Evolutionary conservation across 2,797 vertebrate genomes (phyloP).

Genomic region (Hippoglossus hippoglossus): DNA sequence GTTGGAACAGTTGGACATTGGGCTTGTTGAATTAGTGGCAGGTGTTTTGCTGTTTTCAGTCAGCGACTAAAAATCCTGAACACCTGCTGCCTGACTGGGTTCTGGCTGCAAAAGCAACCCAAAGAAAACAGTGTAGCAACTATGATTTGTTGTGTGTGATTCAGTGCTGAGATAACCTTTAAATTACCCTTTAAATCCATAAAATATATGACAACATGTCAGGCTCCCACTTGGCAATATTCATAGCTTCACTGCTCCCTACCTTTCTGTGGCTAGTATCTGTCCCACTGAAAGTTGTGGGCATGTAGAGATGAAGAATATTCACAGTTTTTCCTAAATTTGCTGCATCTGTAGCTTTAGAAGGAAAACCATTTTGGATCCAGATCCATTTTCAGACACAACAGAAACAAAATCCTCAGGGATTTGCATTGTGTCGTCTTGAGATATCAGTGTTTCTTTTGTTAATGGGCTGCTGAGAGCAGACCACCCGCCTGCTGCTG

Average conservation of each 20-base stretch:
- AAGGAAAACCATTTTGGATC: conserved; percentile 19
- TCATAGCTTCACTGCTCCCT: not conserved
- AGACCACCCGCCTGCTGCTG: conserved; percentile 25
- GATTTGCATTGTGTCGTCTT: conserved; percentile 45
- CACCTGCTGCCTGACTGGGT: not conserved
- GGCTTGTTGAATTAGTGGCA: not conserved
- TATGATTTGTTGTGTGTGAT: not conserved
- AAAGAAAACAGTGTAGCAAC: not conserved
- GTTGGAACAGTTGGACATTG: not conserved
- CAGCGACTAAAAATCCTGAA: not conserved
- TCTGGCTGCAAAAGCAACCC: not conserved
- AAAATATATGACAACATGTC: not conserved
- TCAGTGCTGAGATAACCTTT: not conserved
- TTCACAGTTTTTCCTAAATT: conserved; percentile 9
- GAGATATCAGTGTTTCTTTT: conserved; percentile 54
- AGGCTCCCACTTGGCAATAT: not conserved
- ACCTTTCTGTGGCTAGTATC: not conserved
- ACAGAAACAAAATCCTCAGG: conserved; percentile 18
- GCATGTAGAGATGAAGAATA: not conserved
- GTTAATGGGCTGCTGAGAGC: conserved; percentile 46
- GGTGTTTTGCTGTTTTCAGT: not conserved
- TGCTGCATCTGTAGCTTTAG: not conserved
- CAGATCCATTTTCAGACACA: not conserved
- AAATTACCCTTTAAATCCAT: conserved; percentile 7
- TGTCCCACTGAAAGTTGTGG: not conserved